Conservation (phyloP, 2,888 invertebrate species). For the Perithous albicinctus region DNA sequence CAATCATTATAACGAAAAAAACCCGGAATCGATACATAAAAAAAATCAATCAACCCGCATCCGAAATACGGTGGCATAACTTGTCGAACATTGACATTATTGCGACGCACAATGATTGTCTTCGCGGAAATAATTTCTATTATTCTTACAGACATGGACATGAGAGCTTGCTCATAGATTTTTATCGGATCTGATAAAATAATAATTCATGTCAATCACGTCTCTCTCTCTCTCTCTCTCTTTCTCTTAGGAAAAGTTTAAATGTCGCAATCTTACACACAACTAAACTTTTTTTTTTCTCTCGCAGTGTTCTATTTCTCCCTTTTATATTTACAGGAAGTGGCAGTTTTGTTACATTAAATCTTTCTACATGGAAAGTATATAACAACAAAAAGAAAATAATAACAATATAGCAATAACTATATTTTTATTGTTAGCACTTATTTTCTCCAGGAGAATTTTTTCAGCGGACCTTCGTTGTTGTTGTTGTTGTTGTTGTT, state of each 20-base stretch:
- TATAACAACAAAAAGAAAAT: too few relatives aligned
- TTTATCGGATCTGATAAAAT: neutral
- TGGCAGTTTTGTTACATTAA: too few relatives aligned
- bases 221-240: too few relatives aligned
- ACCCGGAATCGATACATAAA: neutral
- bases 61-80: neutral
- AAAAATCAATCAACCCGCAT: neutral
- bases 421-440: neutral
- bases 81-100: neutral
- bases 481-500: neutral
- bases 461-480: neutral
- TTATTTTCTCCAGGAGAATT: neutral
- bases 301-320: too few relatives aligned
- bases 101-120: neutral
- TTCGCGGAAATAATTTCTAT: neutral
- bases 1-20: too few relatives aligned
- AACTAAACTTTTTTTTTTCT: too few relatives aligned
- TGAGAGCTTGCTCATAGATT: neutral
- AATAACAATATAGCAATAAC: too few relatives aligned
- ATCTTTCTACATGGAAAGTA: too few relatives aligned
- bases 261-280: too few relatives aligned
- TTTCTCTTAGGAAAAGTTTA: too few relatives aligned
- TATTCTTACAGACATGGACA: neutral
- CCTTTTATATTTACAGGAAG: too few relatives aligned
- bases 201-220: neutral